Evolutionary conservation across 2,888 invertebrate species (phyloP), one percentile per base, ranked within the genome.

Genomic region (Ommatoiulus sabulosus): DNA sequence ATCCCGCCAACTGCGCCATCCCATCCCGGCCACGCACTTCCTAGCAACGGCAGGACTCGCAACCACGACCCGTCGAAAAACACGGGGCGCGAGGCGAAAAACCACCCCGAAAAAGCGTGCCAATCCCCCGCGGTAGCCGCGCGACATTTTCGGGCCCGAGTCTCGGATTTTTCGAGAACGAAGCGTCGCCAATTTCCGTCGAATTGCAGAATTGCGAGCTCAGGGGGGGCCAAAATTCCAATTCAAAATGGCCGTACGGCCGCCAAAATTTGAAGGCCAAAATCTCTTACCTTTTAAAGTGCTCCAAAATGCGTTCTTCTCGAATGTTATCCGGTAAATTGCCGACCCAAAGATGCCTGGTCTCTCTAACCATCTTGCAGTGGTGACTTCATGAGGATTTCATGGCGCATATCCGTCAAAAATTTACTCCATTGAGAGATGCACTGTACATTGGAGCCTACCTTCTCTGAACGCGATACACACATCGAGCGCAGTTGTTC

Each of bases 281-380:
- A 90, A 88, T 24, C 15, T 63, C 94, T 95, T 95, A 98, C 98
- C 97, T 96, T 96, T 97, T 97, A 95, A 98, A 98, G 95, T 97
- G 97, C 94, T 98, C 97, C 95, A 96, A 95, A 95, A 98, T 97
- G 94, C 97, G 96, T 94, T 98, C 98, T 95, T 98, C 98, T 93
- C 97, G 97, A 95, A 97, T 97, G 95, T 97, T 98, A 95, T 98
- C 98, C 96, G 98, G 98, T 96, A 99, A 97, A 96, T 98, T 98
- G 96, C 98, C 98, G 96, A 99, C 98, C 97, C 98, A 98, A 95
- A 99, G 96, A 95, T 99, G 98, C 96, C 98, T 97, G 96, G 98
- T 98, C 97, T 98, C 98, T 96, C 98, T 98, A 96, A 99, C 98
- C 99, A 99, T 99, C 96, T 97, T 97, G 97, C 96, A 96, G 89